phyloP scores from a whole-genome alignment of 1,140 invertebrate genomes.

The Scaptodrosophila lebanonensis region DNA sequence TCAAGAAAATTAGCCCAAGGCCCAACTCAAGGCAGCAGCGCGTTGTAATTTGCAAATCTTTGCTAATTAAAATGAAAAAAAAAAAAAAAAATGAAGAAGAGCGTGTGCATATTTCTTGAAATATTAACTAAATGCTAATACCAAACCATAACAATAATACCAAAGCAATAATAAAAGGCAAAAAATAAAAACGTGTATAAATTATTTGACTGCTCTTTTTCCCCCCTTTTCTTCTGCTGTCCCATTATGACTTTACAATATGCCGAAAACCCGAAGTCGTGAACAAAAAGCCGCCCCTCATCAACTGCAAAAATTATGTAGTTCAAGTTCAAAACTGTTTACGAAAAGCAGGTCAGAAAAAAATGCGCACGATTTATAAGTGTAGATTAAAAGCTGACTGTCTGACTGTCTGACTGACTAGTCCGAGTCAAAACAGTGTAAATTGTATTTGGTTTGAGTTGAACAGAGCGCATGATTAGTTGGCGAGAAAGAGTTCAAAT shows the following conservation, averaged over 20 bases:
- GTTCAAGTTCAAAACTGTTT: slow-evolving; percentile 61
- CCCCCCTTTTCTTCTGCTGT: slow-evolving; percentile 20
- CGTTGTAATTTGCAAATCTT: slow-evolving; percentile 66
- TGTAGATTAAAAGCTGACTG: slow-evolving; percentile 20
- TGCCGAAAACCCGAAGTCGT: background rate
- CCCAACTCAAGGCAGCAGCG: slow-evolving; percentile 1
- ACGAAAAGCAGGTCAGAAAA: slow-evolving; percentile 51
- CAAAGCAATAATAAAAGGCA: slow-evolving; percentile 16
- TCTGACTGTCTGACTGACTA: too few relatives aligned
- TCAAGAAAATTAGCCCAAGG: slow-evolving; percentile 39
- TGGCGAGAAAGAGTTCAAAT: slow-evolving; percentile 49
- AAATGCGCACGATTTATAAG: background rate
- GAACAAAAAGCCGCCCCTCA: slow-evolving; percentile 29
- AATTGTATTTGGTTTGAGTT: background rate
- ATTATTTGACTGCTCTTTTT: slow-evolving; percentile 64
- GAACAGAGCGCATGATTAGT: slow-evolving; percentile 3
- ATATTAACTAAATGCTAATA: background rate
- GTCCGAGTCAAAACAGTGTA: too few relatives aligned
- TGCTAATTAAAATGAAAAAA: slow-evolving; percentile 57
- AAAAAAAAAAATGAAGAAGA: slow-evolving; percentile 8
- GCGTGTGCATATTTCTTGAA: slow-evolving; percentile 4
- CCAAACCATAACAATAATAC: slow-evolving; percentile 20
- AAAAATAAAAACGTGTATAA: slow-evolving; percentile 49
- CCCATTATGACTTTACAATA: slow-evolving; percentile 26
- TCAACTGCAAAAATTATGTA: slow-evolving; percentile 49